Evolutionary conservation across 2,797 vertebrate genomes (phyloP).

Genomic region (Pseudomugil tenellus): DNA sequence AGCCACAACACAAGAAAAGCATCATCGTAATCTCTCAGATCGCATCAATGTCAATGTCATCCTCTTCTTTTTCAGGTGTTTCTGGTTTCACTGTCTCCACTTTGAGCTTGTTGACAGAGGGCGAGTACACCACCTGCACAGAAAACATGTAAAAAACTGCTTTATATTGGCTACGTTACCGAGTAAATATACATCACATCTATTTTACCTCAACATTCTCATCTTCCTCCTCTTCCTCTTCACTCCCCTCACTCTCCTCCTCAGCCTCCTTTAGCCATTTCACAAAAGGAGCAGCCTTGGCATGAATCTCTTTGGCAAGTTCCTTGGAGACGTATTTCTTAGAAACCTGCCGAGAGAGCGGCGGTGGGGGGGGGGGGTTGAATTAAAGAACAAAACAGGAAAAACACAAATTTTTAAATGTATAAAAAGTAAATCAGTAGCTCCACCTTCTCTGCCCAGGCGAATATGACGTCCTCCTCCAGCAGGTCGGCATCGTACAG

Average conservation of each 20-base stretch:
- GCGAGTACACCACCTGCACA: constrained; percentile 93
- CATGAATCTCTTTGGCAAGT: constrained; percentile 97
- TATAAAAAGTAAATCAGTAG: background rate
- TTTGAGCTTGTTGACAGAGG: constrained; percentile 92
- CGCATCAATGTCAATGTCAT: constrained; percentile 97
- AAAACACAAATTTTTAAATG: no score
- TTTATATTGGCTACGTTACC: background rate
- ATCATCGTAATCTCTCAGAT: constrained; percentile 84
- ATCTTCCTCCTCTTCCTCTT: constrained; percentile 88
- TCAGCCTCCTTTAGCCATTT: constrained; percentile 99
- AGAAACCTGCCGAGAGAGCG: no score
- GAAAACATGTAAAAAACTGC: background rate
- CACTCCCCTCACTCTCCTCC: constrained; percentile 95
- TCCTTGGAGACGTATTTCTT: constrained; percentile 99
- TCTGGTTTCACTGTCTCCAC: constrained; percentile 93
- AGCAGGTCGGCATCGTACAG: constrained; percentile 96
- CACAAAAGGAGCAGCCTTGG: constrained; percentile 96
- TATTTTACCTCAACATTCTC: constrained; percentile 74
- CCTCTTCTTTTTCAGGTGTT: constrained; percentile 87
- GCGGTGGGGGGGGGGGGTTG: no score
- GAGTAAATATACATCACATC: background rate
- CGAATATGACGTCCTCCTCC: constrained; percentile 95
- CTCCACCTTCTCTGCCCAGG: constrained; percentile 96
- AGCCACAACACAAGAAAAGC: constrained; percentile 74
- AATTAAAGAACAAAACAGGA: no score